Percentiles rank a stretch among this genome's conserved stretches.
phyloP scores from a whole-genome alignment of 2,888 invertebrate genomes.

The Venusia cambrica region DNA sequence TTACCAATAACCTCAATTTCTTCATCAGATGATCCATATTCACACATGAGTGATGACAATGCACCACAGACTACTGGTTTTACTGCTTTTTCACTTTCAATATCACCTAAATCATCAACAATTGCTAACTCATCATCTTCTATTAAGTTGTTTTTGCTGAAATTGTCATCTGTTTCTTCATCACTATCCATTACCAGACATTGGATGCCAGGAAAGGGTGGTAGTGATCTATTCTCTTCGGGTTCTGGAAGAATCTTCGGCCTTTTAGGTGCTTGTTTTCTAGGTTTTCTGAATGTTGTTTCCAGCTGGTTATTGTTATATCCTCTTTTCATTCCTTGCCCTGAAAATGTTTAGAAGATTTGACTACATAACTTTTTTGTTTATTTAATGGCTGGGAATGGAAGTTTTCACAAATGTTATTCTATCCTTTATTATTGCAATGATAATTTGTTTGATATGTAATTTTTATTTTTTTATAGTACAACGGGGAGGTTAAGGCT shows the following conservation, averaged over 20 bases:
- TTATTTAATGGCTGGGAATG: too few relatives aligned
- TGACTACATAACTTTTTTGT: too few relatives aligned
- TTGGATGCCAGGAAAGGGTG: slow-evolving; percentile 74
- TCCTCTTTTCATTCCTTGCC: slow-evolving; percentile 31
- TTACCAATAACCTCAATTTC: slow-evolving; percentile 33
- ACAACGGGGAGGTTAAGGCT: too few relatives aligned
- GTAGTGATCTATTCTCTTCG: slow-evolving; percentile 52
- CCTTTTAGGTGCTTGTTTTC: slow-evolving; percentile 30
- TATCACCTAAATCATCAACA: slow-evolving; percentile 1
- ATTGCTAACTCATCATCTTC: slow-evolving; percentile 56
- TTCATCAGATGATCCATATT: slow-evolving; percentile 80
- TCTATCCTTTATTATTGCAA: too few relatives aligned
- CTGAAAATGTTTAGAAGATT: too few relatives aligned
- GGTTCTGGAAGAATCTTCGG: slow-evolving; percentile 35
- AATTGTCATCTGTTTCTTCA: slow-evolving; percentile 31
- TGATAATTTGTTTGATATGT: too few relatives aligned
- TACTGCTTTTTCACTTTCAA: not conserved
- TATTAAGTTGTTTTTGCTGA: slow-evolving; percentile 42
- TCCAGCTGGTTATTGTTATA: slow-evolving; percentile 27
- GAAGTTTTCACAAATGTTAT: too few relatives aligned
- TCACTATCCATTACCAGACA: slow-evolving; percentile 45
- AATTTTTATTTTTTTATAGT: too few relatives aligned
- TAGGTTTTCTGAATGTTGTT: slow-evolving; percentile 23
- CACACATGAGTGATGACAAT: slow-evolving; percentile 77
- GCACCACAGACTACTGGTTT: slow-evolving; percentile 73